A percentile compares a stretch with the other conserved stretches of the same genome.
These are phyloP conservation scores for Callithrix jacchus DNA, from an alignment of 2,113 vertebrate genomes.

Conservation along the genomic window DNA sequence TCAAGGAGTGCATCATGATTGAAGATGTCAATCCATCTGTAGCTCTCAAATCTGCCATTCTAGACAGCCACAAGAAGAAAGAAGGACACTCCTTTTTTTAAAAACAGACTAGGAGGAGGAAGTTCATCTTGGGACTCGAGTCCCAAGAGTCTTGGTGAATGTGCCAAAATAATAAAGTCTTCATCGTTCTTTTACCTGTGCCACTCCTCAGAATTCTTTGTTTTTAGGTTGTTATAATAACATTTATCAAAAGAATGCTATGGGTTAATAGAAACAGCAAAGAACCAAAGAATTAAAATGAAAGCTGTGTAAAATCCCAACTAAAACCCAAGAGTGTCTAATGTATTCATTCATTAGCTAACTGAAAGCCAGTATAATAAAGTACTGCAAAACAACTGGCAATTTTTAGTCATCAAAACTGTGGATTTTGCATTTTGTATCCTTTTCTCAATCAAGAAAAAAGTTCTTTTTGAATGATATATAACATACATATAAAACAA, in stretches of 20 bases:
- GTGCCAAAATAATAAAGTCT: not conserved
- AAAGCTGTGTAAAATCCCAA: slow-evolving; percentile 94
- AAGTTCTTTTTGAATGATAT: slow-evolving; percentile 97
- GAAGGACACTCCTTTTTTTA: not conserved
- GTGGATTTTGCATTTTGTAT: slow-evolving; percentile 89
- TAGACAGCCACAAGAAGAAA: not conserved
- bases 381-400: slow-evolving; percentile 92
- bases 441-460: slow-evolving; percentile 95
- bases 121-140: too few relatives aligned
- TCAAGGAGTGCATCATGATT: not conserved
- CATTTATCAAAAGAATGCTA: not conserved
- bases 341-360: slow-evolving; percentile 89
- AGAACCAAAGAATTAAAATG: slow-evolving; percentile 92
- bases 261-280: not conserved
- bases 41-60: not conserved
- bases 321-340: slow-evolving; percentile 90
- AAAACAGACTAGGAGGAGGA: not conserved
- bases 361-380: slow-evolving; percentile 91
- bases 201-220: not conserved
- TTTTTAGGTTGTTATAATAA: not conserved
- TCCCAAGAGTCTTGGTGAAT: not conserved
- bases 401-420: slow-evolving; percentile 91
- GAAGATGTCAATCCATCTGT: not conserved
- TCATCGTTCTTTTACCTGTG: not conserved
- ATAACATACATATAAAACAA: slow-evolving; percentile 99